Evolutionary conservation across 2,888 invertebrate genomes (phyloP).

Genomic region (Metopia argyrocephala): DNA sequence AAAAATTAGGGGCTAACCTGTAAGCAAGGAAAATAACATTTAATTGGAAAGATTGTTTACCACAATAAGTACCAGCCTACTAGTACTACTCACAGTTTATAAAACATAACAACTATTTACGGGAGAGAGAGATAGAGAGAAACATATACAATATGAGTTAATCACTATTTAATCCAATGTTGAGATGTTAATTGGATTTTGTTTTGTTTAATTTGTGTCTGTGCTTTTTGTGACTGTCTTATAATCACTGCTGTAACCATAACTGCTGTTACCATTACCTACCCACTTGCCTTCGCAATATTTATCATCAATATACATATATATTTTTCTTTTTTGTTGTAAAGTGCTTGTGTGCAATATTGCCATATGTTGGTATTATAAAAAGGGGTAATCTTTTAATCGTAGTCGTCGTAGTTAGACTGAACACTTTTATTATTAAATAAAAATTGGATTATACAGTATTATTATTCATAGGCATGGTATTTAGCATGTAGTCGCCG

Average conservation of each 20-base stretch:
- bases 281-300: not conserved
- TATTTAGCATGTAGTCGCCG: too few relatives aligned
- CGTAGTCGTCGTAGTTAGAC: too few relatives aligned
- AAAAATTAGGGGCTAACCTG: not conserved
- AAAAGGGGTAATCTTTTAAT: too few relatives aligned
- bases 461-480: too few relatives aligned
- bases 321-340: not conserved
- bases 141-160: slow-evolving; percentile 41
- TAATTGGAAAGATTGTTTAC: too few relatives aligned
- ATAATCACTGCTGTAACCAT: not conserved
- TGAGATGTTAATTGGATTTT: slow-evolving; percentile 62
- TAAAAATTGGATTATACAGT: too few relatives aligned
- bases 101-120: not conserved
- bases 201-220: slow-evolving; percentile 47
- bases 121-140: not conserved
- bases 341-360: too few relatives aligned
- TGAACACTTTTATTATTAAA: too few relatives aligned
- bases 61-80: not conserved
- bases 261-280: not conserved
- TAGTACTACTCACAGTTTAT: not conserved
- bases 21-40: not conserved
- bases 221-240: not conserved
- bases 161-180: slow-evolving; percentile 55
- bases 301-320: too few relatives aligned
- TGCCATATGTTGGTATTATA: too few relatives aligned